Conservation (phyloP, 64 coral and sea anemone species). For the Platygyra sinensis region DNA sequence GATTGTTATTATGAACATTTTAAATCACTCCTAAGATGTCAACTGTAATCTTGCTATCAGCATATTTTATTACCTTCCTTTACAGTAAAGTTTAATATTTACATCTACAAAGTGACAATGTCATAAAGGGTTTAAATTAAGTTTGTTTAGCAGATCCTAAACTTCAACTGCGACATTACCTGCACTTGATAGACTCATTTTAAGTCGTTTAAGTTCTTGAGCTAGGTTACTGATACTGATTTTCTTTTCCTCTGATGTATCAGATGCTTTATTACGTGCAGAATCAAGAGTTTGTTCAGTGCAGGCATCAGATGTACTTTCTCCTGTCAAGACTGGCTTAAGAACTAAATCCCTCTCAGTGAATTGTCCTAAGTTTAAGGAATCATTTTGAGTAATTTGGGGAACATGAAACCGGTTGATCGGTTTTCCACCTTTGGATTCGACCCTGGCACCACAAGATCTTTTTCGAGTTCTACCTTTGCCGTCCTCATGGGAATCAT, state of each 20-base stretch:
- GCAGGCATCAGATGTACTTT: background rate
- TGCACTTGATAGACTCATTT: background rate
- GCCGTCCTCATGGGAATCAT: background rate
- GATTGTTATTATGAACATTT: too few relatives aligned
- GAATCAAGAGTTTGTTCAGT: background rate
- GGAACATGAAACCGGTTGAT: slow-evolving; percentile 7
- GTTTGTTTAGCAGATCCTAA: background rate
- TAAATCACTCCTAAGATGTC: too few relatives aligned
- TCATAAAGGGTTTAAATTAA: background rate
- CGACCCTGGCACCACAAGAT: slow-evolving; percentile 34
- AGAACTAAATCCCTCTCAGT: slow-evolving; percentile 52
- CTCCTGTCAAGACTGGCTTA: background rate
- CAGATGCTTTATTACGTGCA: background rate
- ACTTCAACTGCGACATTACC: slow-evolving; percentile 21
- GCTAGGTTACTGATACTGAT: background rate
- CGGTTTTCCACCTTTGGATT: slow-evolving; percentile 47
- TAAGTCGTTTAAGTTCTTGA: slow-evolving; percentile 1
- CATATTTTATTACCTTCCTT: too few relatives aligned
- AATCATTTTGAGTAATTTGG: slow-evolving; percentile 30
- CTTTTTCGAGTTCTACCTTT: slow-evolving; percentile 33
- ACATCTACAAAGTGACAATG: too few relatives aligned
- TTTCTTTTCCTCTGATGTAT: background rate
- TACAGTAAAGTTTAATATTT: too few relatives aligned
- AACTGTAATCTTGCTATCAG: too few relatives aligned
- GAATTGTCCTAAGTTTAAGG: slow-evolving; percentile 43